Base-by-base conservation (phyloP, 2,797 vertebrate genomes). In the Buphagus erythrorhynchus region DNA sequence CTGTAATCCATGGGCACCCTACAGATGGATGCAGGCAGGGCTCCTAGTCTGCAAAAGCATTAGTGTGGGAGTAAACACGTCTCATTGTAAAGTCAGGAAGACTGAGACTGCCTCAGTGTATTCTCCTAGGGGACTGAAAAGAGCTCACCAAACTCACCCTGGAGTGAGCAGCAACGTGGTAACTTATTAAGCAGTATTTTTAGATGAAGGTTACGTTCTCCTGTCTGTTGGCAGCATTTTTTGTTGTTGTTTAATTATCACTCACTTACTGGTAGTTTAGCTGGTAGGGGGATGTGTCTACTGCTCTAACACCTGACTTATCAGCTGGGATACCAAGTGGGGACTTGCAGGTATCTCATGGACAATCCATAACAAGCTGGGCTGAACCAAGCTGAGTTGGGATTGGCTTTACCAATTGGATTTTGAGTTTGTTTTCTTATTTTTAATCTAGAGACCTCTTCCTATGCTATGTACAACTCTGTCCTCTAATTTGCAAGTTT, bases 301-400 rank as follows among this genome's bases (percentile, higher is more conserved):
- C 42, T 68, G 31, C 38, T 42, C 25, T 81, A 55, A 42, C 1
- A 2, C 25, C 28, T 0, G 0, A 13, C 19, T 40, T 3, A 5
- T 61, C 26, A 65, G 20, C 35, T 58, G 46, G 18, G 22, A 66
- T 12, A 16, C 8, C 1, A 0, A 2, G 21, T 20, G 13, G 36
- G 14, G 18, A 31, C 33, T 38, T 75, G 42, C 18, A 71, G 31
- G 13, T 61, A 3, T 59, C 57, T 59, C 61, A 40, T 31, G 25
- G 31, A 26, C 11, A 65, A 45, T 79, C 36, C 31, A 20, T 36
- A 45, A 16, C 26, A 29, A 74, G 8, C 26, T 80, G 62, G 13
- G 14, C 42, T 57, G 62, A 93, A 38, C 9, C 24, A 76, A 62
- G 5, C 5, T 49, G 28, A 42, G 25, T 3, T 87, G 22, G 10